These are phyloP conservation scores for Volucella inanis DNA, from an alignment of 2,888 invertebrate species.

Conservation along the genomic window DNA sequence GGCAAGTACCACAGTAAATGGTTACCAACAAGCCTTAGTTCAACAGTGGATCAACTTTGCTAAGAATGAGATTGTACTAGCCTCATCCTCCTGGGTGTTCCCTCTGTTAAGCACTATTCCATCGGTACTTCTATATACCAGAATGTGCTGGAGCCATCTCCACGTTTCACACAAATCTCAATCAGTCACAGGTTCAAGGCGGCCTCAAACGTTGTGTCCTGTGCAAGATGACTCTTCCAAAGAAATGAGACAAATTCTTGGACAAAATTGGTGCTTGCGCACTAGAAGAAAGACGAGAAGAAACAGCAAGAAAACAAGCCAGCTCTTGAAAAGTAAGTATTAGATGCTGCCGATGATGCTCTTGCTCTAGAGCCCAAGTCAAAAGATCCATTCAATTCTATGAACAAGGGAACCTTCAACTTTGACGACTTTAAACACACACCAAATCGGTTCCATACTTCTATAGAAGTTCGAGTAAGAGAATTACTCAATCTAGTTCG, in stretches of 20 bases:
- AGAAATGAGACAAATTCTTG: conserved; percentile 87
- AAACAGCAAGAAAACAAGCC: conserved; percentile 82
- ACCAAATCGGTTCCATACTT: conserved; percentile 98
- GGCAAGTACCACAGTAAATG: no score
- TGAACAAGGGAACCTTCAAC: conserved; percentile 96
- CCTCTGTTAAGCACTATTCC: conserved; percentile 84
- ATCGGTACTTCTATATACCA: conserved; percentile 90
- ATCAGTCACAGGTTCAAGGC: conserved; percentile 88
- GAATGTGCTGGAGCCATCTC: conserved; percentile 87
- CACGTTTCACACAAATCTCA: conserved; percentile 93
- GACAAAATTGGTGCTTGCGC: conserved; percentile 81
- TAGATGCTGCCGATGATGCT: conserved; percentile 86
- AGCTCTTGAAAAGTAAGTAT: conserved; percentile 84
- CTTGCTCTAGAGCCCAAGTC: conserved; percentile 90
- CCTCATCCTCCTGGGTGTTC: conserved; percentile 98
- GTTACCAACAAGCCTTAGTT: conserved; percentile 86
- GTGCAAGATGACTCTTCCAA: conserved; percentile 91
- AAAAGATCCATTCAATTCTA: conserved; percentile 94
- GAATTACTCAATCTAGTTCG: conserved; percentile 98
- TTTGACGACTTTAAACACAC: conserved; percentile 98
- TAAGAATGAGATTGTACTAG: conserved; percentile 87
- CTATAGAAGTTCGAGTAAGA: conserved; percentile 98
- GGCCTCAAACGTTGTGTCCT: conserved; percentile 86
- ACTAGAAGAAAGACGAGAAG: conserved; percentile 81
- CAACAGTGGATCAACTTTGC: conserved; percentile 84